Evolutionary conservation across 2,797 vertebrate species (phyloP).

Genomic region (Sciurus carolinensis): DNA sequence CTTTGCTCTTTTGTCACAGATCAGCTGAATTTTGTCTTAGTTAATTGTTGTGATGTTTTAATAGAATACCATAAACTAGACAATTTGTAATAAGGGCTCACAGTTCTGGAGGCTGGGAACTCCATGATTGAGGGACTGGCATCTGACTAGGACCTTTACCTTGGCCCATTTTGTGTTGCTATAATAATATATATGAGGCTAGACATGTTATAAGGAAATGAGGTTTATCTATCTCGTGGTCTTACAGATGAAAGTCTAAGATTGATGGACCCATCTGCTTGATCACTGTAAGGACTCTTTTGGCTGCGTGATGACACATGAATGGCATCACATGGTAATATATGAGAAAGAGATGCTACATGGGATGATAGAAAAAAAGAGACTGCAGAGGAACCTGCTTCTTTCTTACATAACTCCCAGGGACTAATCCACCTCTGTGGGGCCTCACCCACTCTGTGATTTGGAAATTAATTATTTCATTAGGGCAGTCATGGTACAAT

Average conservation of each 20-base stretch:
- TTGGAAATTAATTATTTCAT: too few relatives aligned
- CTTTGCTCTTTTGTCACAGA: slow-evolving; percentile 32
- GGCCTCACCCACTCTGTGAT: neutral
- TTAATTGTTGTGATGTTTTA: neutral
- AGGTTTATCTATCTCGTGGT: neutral
- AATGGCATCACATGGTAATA: neutral
- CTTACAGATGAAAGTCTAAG: neutral
- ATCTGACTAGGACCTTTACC: neutral
- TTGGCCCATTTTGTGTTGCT: neutral
- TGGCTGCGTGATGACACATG: too few relatives aligned
- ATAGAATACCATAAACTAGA: neutral
- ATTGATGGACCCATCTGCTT: neutral
- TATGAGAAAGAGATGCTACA: neutral
- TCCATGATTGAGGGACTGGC: neutral
- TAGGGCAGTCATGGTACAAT: neutral
- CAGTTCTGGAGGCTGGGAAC: neutral
- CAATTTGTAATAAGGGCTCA: neutral
- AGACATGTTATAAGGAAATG: neutral
- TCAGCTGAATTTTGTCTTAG: neutral
- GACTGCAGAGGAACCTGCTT: too few relatives aligned
- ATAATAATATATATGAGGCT: neutral
- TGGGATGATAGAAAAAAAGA: neutral
- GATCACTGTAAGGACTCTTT: neutral
- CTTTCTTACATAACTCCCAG: neutral
- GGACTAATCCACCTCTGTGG: neutral